These are phyloP conservation scores for Buphagus erythrorhynchus DNA, from an alignment of 2,797 vertebrate genomes.

Conservation along the genomic window DNA sequence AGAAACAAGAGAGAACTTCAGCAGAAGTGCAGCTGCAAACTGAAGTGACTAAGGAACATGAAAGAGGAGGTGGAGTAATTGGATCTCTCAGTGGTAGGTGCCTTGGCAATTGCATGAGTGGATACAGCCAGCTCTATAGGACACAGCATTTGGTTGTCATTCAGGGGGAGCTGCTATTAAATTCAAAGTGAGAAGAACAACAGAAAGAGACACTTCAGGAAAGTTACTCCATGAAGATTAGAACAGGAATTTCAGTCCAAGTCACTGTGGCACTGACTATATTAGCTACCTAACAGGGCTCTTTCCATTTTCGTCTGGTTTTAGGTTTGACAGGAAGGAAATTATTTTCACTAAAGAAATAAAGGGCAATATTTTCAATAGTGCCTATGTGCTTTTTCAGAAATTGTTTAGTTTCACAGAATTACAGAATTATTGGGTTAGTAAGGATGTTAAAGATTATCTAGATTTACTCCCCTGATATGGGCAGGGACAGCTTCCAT, in stretches of 20 bases:
- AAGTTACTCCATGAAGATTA: not conserved
- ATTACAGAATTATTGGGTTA: not conserved
- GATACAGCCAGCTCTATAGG: not conserved
- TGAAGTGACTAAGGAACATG: not conserved
- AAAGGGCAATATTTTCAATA: not conserved
- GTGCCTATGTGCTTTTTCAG: not conserved
- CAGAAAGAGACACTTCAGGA: not conserved
- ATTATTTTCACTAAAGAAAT: not conserved
- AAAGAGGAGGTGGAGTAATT: not conserved
- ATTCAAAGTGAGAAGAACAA: not conserved
- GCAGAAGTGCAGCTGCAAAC: not conserved
- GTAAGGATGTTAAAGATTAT: not conserved
- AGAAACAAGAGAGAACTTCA: not conserved
- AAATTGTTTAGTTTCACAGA: not conserved
- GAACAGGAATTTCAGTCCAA: not conserved
- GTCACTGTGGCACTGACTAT: not conserved
- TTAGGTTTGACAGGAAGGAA: not conserved
- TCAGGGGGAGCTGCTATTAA: not conserved
- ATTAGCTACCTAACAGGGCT: not conserved
- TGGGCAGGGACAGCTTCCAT: not conserved
- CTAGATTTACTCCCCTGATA: not conserved
- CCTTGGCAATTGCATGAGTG: not conserved
- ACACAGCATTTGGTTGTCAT: not conserved
- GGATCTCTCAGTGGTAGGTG: not conserved
- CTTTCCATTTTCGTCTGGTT: rapidly evolving